These are phyloP conservation scores for Simalia tracyae DNA, from an alignment of 2,797 vertebrate genomes.

Conservation along the genomic window DNA sequence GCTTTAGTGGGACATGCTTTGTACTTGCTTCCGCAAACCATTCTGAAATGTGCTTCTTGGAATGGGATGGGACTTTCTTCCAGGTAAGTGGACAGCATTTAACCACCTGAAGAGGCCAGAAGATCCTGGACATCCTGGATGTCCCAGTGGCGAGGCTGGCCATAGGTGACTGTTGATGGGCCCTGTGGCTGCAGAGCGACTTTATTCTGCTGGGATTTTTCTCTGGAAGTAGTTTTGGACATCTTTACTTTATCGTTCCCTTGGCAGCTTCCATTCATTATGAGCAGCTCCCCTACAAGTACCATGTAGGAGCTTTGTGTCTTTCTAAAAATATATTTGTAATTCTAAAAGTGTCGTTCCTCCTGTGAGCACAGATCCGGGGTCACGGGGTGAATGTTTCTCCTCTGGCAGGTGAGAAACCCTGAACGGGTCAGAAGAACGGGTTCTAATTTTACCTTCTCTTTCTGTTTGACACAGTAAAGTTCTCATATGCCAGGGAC, in stretches of 20 bases:
- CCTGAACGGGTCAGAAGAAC: not conserved
- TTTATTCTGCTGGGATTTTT: not conserved
- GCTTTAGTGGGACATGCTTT: not conserved
- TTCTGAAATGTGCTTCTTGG: not conserved
- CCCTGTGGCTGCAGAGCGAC: not conserved
- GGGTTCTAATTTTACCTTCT: not conserved
- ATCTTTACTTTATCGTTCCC: not conserved
- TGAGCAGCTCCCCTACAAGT: not conserved
- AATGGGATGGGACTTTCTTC: not conserved
- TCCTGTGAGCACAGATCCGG: not conserved
- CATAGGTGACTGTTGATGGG: not conserved
- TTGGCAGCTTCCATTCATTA: not conserved
- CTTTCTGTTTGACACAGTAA: not conserved
- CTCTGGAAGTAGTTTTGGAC: not conserved
- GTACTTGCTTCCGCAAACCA: not conserved
- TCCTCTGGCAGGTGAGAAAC: not conserved
- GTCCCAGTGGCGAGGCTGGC: not conserved
- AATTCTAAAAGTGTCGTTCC: not conserved
- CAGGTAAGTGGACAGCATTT: not conserved
- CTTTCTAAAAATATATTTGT: not conserved
- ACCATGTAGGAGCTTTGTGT: not conserved
- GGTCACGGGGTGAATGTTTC: not conserved
- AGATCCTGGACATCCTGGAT: not conserved
- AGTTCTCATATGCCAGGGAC: not conserved
- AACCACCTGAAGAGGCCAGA: not conserved